A percentile compares a stretch with the other conserved stretches of the same genome.
Conservation (phyloP, 2,888 invertebrate species). For the Nymphalis polychloros region DNA sequence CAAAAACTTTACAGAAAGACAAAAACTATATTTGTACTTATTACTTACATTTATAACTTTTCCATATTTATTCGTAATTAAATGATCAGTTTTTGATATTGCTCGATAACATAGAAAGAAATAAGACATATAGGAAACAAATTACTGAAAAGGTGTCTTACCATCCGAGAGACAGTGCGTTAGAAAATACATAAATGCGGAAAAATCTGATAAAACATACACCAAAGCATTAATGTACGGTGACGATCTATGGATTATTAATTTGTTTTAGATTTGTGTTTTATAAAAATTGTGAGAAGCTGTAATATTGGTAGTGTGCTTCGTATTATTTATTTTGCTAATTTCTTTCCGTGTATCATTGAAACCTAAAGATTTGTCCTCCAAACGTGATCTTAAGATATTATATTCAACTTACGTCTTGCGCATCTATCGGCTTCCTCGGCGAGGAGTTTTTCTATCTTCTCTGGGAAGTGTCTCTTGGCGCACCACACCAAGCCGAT, state of each 20-base stretch:
- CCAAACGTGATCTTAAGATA: slow-evolving; percentile 38
- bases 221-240: slow-evolving; percentile 55
- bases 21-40: neutral
- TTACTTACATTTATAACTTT: neutral
- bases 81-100: slow-evolving; percentile 60
- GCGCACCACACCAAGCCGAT: slow-evolving; percentile 92
- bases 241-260: slow-evolving; percentile 32
- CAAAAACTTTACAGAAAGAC: slow-evolving; percentile 54
- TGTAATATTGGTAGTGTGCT: slow-evolving; percentile 35
- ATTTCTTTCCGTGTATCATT: slow-evolving; percentile 42
- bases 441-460: slow-evolving; percentile 90
- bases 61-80: neutral
- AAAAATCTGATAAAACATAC: slow-evolving; percentile 55
- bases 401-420: slow-evolving; percentile 78
- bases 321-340: slow-evolving; percentile 33
- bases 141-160: slow-evolving; percentile 72
- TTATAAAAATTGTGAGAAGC: slow-evolving; percentile 48
- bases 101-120: slow-evolving; percentile 56
- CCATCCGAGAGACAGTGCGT: slow-evolving; percentile 73
- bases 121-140: slow-evolving; percentile 52
- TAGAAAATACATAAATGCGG: slow-evolving; percentile 66
- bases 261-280: slow-evolving; percentile 22
- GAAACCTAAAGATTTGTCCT: slow-evolving; percentile 65
- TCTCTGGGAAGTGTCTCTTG: slow-evolving; percentile 92
- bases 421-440: slow-evolving; percentile 89